Evolutionary conservation across 2,888 invertebrate species (phyloP).

Genomic region (Adineta ricciae): DNA sequence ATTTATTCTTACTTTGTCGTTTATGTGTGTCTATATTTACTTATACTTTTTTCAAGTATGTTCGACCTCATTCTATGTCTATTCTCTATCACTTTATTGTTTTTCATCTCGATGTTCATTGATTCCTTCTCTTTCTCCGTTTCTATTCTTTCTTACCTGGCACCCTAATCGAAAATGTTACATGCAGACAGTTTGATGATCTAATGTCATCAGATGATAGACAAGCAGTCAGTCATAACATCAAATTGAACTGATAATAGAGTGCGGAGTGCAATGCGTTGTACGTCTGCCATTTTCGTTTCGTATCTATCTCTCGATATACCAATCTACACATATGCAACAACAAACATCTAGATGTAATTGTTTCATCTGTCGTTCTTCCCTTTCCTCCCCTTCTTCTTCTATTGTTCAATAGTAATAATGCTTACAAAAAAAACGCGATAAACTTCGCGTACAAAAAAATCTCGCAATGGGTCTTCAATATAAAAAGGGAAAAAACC

Average conservation of each 20-base stretch:
- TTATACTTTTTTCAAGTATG: not conserved
- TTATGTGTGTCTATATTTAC: not conserved
- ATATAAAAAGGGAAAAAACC: not conserved
- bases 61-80: not conserved
- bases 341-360: not conserved
- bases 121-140: not conserved
- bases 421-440: not conserved
- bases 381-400: not conserved
- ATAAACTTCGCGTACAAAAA: not conserved
- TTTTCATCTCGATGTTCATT: not conserved
- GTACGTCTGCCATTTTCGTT: not conserved
- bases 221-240: slow-evolving; percentile 5
- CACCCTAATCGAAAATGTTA: not conserved
- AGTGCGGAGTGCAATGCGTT: not conserved
- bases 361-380: not conserved
- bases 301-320: not conserved
- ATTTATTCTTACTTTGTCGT: too few species aligned
- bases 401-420: not conserved
- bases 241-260: slow-evolving; percentile 15
- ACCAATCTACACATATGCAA: not conserved
- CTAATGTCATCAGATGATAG: slow-evolving; percentile 9
- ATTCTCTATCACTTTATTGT: not conserved
- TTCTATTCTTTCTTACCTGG: not conserved
- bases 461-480: not conserved
- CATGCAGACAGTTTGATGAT: slow-evolving; percentile 3